Base-by-base conservation (phyloP, 2,888 invertebrate species). In the Coecobrya sp. region DNA sequence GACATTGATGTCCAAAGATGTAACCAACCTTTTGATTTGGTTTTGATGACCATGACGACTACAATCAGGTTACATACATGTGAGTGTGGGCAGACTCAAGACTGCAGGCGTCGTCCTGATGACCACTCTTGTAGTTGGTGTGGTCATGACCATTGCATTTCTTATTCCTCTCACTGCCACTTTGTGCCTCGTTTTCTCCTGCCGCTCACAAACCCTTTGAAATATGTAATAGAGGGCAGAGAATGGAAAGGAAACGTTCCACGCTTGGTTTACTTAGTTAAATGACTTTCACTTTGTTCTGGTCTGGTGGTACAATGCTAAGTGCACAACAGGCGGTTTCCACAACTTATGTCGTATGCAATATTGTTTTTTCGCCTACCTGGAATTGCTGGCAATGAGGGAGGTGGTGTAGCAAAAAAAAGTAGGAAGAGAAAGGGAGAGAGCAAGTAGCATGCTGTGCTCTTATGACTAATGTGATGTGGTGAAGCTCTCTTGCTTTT, bases 271-370 rank as follows among this genome's bases (percentile, higher is more conserved):
- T 81, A 59, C 55, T 59, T 76, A 59, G 55, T 59, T 52, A 86
- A 86, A 68, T 70, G 86, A 16, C 70, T 76, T 70, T 76, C 59
- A 76, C 70, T 59, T 79, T 62, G 76, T 88, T 88, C 88, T 73
- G 88, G 59, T 88, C 45, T 79, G 79, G 62, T 79, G 79, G 59
- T 22, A 86, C 76, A 7, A 42, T 30, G 27, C 22, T 49, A 59
- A 86, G 70, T 8, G 81, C 70, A 87, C 73, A 87, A 76, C 76
- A 87, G 86, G 86, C 86, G 86, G 73, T 87, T 85, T 76, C 76
- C 76, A 76, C 76, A 49, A 49, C 49, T 76, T 22, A 25, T 76
- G 76, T 45, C n/a, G 16, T 81, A 11, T 2, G 25, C 27, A 22
- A 4, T 30, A 13, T 68, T 27, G 16, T 30, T 0, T 11, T 25